These are phyloP conservation scores for Nanorana parkeri DNA, from an alignment of 2,113 vertebrate genomes.

Conservation along the genomic window DNA sequence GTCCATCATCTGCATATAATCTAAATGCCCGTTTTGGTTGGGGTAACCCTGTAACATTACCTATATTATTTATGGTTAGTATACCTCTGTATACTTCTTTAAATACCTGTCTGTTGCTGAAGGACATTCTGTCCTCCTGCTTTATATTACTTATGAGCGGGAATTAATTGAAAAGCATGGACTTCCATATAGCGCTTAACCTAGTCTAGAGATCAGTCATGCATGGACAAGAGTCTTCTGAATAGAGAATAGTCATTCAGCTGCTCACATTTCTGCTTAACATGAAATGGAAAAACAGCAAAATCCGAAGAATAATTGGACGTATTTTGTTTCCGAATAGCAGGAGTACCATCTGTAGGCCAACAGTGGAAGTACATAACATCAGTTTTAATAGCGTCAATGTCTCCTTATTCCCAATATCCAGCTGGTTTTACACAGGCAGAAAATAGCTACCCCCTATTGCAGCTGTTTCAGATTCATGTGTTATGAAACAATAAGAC, in stretches of 20 bases:
- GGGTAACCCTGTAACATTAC: background rate
- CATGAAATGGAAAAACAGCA: background rate
- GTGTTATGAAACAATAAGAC: conserved; percentile 1
- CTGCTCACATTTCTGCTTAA: conserved; percentile 17
- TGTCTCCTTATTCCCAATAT: background rate
- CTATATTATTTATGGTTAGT: background rate
- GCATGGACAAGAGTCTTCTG: conserved; percentile 40
- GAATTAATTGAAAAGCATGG: conserved; percentile 59
- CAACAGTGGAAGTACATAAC: background rate
- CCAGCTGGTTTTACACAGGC: background rate
- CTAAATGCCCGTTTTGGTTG: too few relatives aligned
- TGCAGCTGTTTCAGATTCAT: background rate
- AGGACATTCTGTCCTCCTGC: conserved; percentile 40
- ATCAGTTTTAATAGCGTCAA: background rate
- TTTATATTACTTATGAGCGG: conserved; percentile 53
- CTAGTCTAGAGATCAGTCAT: conserved; percentile 45
- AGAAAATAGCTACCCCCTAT: conserved; percentile 2
- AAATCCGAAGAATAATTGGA: background rate
- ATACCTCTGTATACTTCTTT: background rate
- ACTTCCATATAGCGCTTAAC: conserved; percentile 51
- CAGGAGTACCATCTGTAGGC: conserved; percentile 70
- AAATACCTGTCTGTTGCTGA: background rate
- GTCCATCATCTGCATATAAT: too few relatives aligned
- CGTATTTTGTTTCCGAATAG: conserved; percentile 7
- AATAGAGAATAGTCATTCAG: conserved; percentile 40